A percentile compares a stretch with the other conserved stretches of the same genome.
phyloP scores from a whole-genome alignment of 1,140 invertebrate species.

The Cylas formicarius region DNA sequence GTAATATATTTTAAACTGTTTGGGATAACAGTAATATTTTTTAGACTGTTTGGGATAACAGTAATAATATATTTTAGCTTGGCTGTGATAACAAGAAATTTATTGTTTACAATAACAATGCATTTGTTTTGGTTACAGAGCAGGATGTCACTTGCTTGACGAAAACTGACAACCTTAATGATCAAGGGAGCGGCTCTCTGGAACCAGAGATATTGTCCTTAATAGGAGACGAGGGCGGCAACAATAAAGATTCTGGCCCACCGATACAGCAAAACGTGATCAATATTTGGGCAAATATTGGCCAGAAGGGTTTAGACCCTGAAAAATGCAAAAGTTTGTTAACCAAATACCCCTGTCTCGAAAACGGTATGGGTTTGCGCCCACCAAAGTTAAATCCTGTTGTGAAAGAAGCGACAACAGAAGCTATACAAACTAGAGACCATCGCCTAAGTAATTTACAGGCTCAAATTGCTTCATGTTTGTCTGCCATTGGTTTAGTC shows the following conservation, averaged over 20 bases:
- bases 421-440: conserved; percentile 3
- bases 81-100: background rate
- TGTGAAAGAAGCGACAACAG: background rate
- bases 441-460: conserved; percentile 1
- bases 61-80: background rate
- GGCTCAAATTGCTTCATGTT: background rate
- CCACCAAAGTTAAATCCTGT: background rate
- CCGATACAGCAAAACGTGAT: conserved; percentile 6
- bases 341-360: conserved; percentile 1
- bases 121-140: background rate
- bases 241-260: background rate
- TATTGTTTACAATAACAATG: background rate
- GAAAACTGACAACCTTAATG: background rate
- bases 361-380: background rate
- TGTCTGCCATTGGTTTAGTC: conserved; percentile 4
- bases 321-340: conserved; percentile 1
- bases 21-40: conserved; percentile 2
- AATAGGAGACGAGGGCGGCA: background rate
- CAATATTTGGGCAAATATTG: conserved; percentile 8
- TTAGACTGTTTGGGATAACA: conserved; percentile 4
- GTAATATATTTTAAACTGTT: no score
- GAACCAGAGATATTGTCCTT: conserved; percentile 4
- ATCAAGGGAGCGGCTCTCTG: background rate
- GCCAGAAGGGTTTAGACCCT: background rate
- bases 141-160: background rate